Percentiles rank a stretch among this genome's conserved stretches.
Evolutionary conservation across 1,140 invertebrate species (phyloP).

Genomic region (Philotrypesis tridentata): DNA sequence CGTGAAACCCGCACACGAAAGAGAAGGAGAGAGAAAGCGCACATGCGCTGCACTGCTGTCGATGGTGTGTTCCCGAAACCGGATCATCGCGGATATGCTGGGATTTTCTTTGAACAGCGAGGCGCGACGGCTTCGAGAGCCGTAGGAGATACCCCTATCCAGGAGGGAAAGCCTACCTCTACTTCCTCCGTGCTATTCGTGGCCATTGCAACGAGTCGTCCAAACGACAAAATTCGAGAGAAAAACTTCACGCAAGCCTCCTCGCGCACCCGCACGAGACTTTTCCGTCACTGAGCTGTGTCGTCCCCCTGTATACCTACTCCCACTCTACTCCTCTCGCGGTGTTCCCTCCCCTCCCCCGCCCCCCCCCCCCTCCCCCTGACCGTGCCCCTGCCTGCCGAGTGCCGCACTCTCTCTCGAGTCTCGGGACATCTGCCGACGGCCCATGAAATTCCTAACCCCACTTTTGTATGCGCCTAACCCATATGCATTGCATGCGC

Average conservation of each 20-base stretch:
- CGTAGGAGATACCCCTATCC: background rate
- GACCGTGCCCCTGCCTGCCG: no score
- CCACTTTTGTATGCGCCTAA: slow-evolving; percentile 2
- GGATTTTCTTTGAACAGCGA: background rate
- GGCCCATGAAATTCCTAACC: slow-evolving; percentile 14
- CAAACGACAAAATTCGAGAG: background rate
- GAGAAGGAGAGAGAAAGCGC: background rate
- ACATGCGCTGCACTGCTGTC: background rate
- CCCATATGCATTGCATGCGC: background rate
- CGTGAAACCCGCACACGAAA: background rate
- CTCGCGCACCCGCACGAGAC: slow-evolving; percentile 42
- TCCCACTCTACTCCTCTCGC: no score
- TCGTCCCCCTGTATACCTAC: slow-evolving; percentile 19
- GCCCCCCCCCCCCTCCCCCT: no score
- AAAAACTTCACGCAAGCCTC: slow-evolving; percentile 38
- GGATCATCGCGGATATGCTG: background rate
- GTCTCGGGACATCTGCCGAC: slow-evolving; percentile 56
- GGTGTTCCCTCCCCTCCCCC: no score
- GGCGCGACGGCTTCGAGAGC: background rate
- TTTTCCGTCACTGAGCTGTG: slow-evolving; percentile 49
- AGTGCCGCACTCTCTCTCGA: no score
- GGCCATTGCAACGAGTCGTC: slow-evolving; percentile 60
- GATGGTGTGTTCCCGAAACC: slow-evolving; percentile 22
- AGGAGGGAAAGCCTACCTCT: slow-evolving; percentile 58
- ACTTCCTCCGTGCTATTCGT: slow-evolving; percentile 64